Conservation (phyloP, 2,888 invertebrate genomes). For the Globia sparganii region DNA sequence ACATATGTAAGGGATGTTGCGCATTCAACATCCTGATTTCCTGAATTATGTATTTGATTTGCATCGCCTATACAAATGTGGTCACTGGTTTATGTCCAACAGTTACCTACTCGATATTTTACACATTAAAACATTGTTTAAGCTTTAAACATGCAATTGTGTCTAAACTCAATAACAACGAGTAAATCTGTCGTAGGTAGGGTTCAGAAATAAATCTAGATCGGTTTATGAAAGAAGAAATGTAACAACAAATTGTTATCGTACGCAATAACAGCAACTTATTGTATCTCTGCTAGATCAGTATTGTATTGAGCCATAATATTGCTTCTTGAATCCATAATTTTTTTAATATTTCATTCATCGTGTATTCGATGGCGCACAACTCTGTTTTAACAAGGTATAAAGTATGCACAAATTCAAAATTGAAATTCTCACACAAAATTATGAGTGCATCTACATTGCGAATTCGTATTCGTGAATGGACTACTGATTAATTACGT, state of each 20-base stretch:
- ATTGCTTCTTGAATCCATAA: conserved; percentile 22
- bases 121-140: neutral
- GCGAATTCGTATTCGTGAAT: conserved; percentile 69
- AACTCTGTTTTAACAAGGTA: neutral
- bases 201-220: conserved; percentile 5
- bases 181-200: conserved; percentile 1
- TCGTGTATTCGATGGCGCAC: neutral
- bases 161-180: neutral
- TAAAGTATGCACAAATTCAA: conserved; percentile 16
- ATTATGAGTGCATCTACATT: conserved; percentile 69
- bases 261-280: conserved; percentile 19
- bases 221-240: neutral
- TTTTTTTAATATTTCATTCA: conserved; percentile 10
- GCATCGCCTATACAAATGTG: conserved; percentile 8
- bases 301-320: conserved; percentile 21
- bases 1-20: conserved; percentile 67
- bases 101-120: neutral
- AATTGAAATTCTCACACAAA: conserved; percentile 50
- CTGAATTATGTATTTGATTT: conserved; percentile 38
- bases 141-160: neutral
- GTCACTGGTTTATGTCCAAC: neutral
- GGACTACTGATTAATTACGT: conserved; percentile 74
- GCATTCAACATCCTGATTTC: conserved; percentile 21
- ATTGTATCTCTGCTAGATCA: conserved; percentile 6
- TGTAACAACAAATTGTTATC: conserved; percentile 11